Evolutionary conservation across 2,888 invertebrate species (phyloP).

Genomic region (Tupiocoris notatus): DNA sequence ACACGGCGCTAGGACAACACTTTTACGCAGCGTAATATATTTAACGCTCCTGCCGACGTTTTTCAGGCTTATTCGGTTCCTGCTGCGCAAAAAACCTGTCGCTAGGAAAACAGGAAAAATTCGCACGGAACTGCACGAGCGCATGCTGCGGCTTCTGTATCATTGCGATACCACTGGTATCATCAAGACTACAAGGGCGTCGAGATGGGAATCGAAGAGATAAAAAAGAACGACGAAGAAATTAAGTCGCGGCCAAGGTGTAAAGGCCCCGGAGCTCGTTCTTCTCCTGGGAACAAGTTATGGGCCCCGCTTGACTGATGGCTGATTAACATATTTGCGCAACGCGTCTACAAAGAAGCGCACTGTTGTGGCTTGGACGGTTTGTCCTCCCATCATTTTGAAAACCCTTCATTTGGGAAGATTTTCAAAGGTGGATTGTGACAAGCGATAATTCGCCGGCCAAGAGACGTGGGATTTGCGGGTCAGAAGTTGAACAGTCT

Average conservation of each 20-base stretch:
- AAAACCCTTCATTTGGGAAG: background rate
- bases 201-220: background rate
- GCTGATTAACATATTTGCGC: background rate
- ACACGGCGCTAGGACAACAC: too few relatives aligned
- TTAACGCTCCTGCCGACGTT: too few relatives aligned
- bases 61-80: too few relatives aligned
- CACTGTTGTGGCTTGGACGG: background rate
- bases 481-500: too few relatives aligned
- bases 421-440: background rate
- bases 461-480: too few relatives aligned
- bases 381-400: background rate
- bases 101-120: too few relatives aligned
- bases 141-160: background rate
- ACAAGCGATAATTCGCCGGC: background rate
- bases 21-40: too few relatives aligned
- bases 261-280: background rate
- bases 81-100: too few relatives aligned
- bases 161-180: background rate
- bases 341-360: background rate
- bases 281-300: background rate
- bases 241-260: background rate
- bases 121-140: too few relatives aligned
- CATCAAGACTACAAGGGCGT: background rate
- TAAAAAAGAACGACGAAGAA: background rate
- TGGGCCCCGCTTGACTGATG: background rate